Percentiles rank a stretch among this genome's conserved stretches.
Conservation (phyloP, 2,113 vertebrate genomes). For the Prunella himalayana region DNA sequence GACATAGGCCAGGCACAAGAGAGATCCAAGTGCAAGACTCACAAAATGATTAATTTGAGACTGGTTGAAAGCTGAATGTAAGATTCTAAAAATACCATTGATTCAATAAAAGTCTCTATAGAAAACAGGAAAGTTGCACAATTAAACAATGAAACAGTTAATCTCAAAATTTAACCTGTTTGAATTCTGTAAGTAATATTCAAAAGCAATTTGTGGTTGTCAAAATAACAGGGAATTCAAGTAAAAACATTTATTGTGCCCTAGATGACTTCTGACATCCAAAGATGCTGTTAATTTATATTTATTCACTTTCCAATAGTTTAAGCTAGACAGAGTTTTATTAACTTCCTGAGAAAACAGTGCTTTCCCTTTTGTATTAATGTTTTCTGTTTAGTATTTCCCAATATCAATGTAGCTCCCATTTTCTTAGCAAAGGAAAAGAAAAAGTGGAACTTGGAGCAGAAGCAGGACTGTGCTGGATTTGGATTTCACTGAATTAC, state of each 20-base stretch:
- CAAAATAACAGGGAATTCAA: not conserved
- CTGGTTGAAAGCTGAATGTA: not conserved
- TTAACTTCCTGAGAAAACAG: not conserved
- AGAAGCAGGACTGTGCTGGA: not conserved
- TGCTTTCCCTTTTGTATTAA: not conserved
- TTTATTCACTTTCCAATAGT: not conserved
- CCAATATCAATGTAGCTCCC: not conserved
- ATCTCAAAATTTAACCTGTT: not conserved
- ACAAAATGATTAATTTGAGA: not conserved
- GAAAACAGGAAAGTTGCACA: not conserved
- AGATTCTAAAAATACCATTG: not conserved
- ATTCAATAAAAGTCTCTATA: not conserved
- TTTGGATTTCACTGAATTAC: not conserved
- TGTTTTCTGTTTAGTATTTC: not conserved
- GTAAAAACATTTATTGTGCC: not conserved
- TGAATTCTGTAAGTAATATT: not conserved
- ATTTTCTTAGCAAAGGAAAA: not conserved
- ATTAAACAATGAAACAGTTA: not conserved
- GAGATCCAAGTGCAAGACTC: not conserved
- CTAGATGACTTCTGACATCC: not conserved
- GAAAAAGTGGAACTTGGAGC: not conserved
- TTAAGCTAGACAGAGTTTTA: not conserved
- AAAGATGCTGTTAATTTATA: not conserved
- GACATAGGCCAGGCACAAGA: not conserved
- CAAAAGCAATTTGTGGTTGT: not conserved